Percentiles rank a stretch among this genome's conserved stretches.
Evolutionary conservation across 2,797 vertebrate species (phyloP).

Genomic region (Tiaroga cobitis): DNA sequence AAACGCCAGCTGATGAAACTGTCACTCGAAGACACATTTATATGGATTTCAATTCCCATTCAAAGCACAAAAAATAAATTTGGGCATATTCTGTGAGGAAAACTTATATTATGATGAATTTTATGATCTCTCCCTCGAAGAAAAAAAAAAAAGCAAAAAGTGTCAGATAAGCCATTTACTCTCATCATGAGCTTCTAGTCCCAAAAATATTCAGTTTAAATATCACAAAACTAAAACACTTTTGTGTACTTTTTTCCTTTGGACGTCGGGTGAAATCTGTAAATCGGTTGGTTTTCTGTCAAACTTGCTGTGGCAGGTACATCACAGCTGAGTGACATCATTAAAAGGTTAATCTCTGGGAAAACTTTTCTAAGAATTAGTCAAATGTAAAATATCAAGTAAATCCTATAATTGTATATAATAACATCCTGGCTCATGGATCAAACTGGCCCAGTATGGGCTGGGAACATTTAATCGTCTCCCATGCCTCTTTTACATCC

Average conservation of each 20-base stretch:
- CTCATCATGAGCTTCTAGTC: neutral
- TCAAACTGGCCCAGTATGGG: neutral
- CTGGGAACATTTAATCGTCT: neutral
- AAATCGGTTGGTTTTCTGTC: conserved; percentile 34
- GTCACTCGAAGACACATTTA: neutral
- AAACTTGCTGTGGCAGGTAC: conserved; percentile 23
- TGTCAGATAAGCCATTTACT: neutral
- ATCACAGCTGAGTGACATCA: conserved; percentile 20
- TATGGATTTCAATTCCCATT: neutral
- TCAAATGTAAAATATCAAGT: neutral
- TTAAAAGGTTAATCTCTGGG: conserved; percentile 5
- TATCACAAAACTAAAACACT: conserved; percentile 35
- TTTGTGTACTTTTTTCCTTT: conserved; percentile 34
- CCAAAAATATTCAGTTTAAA: conserved; percentile 14
- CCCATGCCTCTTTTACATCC: neutral
- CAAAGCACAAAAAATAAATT: neutral
- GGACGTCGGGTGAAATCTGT: conserved; percentile 25
- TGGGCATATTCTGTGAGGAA: neutral
- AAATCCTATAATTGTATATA: conserved; percentile 30
- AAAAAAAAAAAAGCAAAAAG: neutral
- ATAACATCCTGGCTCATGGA: neutral
- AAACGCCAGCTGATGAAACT: conserved; percentile 2
- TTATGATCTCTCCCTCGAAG: neutral
- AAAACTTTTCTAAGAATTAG: neutral
- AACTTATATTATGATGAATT: neutral